These are phyloP conservation scores for Manis crassicaudata DNA, from an alignment of 2,797 vertebrate species.

Conservation along the genomic window DNA sequence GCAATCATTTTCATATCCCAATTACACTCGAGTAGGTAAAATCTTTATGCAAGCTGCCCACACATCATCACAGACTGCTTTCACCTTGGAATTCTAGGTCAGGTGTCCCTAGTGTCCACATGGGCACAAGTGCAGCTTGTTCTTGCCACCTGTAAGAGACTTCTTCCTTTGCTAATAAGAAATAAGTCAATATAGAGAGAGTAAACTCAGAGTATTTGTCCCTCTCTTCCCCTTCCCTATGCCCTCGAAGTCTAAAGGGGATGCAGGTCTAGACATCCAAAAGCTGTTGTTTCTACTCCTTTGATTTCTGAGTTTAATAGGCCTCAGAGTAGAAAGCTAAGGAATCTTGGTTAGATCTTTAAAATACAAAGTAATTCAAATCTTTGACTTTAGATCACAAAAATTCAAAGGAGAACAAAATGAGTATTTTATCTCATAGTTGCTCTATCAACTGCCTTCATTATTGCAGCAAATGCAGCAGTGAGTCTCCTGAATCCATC, in stretches of 20 bases:
- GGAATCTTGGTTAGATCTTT: background rate
- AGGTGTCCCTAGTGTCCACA: background rate
- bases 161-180: background rate
- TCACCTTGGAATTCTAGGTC: background rate
- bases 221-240: background rate
- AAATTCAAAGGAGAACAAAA: background rate
- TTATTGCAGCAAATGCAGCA: background rate
- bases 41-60: background rate
- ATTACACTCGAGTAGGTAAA: background rate
- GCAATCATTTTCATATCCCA: background rate
- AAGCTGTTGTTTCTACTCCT: background rate
- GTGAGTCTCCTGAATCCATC: background rate
- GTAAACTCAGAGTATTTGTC: background rate
- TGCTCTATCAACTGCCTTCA: background rate
- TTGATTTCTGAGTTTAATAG: background rate
- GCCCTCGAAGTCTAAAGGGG: background rate
- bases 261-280: background rate
- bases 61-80: background rate
- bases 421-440: background rate
- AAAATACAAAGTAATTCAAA: slow-evolving; percentile 15
- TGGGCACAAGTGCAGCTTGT: background rate
- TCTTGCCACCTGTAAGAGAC: background rate
- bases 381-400: background rate
- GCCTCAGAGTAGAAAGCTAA: background rate
- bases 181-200: background rate